Conservation (phyloP, 2,888 invertebrate genomes). For the Blera fallax region DNA sequence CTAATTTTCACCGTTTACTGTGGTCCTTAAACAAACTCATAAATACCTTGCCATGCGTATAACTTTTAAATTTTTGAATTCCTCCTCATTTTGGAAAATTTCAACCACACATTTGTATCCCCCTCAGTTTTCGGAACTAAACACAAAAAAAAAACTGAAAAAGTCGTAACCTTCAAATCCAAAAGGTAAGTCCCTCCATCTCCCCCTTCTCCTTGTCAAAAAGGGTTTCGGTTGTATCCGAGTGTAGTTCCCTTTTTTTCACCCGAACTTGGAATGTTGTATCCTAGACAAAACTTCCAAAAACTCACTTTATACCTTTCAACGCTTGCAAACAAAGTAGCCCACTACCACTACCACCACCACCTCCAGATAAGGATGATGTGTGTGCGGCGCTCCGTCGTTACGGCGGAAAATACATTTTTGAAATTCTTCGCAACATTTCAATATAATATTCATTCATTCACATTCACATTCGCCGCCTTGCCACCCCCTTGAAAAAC, state of each 20-base stretch:
- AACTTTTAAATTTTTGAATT: constrained; percentile 17
- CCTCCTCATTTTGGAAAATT: neutral
- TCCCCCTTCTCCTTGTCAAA: constrained; percentile 6
- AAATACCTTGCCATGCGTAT: neutral
- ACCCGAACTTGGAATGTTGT: constrained; percentile 65
- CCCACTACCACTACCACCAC: constrained; percentile 32
- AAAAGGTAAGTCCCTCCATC: constrained; percentile 38
- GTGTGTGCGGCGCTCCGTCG: constrained; percentile 51
- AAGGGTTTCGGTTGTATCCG: constrained; percentile 33
- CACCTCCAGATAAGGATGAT: constrained; percentile 49
- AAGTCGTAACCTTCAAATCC: constrained; percentile 48
- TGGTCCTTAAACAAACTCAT: neutral
- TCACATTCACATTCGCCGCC: constrained; percentile 45
- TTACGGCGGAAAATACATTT: constrained; percentile 70
- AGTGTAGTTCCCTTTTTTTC: constrained; percentile 16
- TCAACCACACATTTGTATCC: constrained; percentile 45
- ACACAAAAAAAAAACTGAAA: neutral
- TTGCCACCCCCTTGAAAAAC: constrained; percentile 32
- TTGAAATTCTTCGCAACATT: constrained; percentile 73
- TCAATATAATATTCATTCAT: constrained; percentile 70
- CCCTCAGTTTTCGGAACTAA: constrained; percentile 32
- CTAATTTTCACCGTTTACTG: too few species aligned
- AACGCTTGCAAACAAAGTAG: constrained; percentile 69
- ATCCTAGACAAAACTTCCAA: constrained; percentile 70
- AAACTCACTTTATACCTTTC: constrained; percentile 71